A percentile compares a stretch with the other conserved stretches of the same genome.
These are phyloP conservation scores for Neodiprion lecontei DNA, from an alignment of 1,140 invertebrate species.

Conservation along the genomic window DNA sequence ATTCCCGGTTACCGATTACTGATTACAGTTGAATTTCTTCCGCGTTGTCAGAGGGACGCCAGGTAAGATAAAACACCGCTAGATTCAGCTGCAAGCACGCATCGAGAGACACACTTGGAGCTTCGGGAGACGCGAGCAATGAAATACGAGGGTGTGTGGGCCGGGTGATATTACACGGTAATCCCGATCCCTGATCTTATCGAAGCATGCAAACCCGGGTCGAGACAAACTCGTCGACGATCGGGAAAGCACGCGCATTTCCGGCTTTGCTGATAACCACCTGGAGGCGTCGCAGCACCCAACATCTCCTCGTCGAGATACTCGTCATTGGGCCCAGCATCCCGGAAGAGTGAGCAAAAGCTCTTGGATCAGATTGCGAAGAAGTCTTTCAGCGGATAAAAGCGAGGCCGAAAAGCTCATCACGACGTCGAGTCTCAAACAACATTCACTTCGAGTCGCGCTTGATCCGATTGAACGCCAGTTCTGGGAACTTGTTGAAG, in stretches of 20 bases:
- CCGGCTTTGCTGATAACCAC: not conserved
- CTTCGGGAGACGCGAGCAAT: not conserved
- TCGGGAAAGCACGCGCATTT: not conserved
- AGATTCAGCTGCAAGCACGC: not conserved
- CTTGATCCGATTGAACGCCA: too few relatives aligned
- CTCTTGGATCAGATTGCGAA: not conserved
- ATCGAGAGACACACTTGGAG: not conserved
- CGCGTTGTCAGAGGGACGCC: slow-evolving; percentile 2
- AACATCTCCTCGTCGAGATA: not conserved
- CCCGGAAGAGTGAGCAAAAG: not conserved
- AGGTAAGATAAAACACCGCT: not conserved
- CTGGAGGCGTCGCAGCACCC: not conserved
- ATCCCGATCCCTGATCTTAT: slow-evolving; percentile 1
- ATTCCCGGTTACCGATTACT: not conserved
- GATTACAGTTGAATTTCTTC: not conserved
- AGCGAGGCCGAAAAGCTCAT: too few relatives aligned
- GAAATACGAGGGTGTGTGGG: not conserved
- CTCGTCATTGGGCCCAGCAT: not conserved
- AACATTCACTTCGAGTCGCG: too few relatives aligned
- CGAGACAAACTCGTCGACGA: not conserved
- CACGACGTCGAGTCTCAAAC: too few relatives aligned
- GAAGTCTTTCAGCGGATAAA: not conserved
- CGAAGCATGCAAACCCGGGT: not conserved
- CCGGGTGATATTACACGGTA: not conserved
- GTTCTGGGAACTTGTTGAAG: too few relatives aligned